Conservation (phyloP, 2,888 invertebrate genomes). For the Chironomus riparius region DNA sequence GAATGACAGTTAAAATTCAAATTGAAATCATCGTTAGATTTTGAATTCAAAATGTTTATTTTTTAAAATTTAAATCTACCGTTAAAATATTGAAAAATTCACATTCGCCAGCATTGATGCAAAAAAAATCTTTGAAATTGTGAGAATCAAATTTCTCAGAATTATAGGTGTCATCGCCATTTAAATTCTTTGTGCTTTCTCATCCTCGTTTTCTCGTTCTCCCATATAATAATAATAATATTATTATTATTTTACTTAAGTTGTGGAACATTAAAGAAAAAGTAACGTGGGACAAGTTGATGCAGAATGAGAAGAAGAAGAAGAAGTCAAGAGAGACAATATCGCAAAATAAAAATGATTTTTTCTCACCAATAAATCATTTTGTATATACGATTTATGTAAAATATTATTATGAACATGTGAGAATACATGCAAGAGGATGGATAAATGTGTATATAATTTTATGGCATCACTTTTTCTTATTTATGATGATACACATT, state of each 20-base stretch:
- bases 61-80: background rate
- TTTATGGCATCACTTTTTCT: background rate
- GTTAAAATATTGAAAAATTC: background rate
- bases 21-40: too few relatives aligned
- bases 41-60: too few relatives aligned
- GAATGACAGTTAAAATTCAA: too few relatives aligned
- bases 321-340: background rate
- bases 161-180: conserved; percentile 26
- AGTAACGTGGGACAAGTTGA: background rate
- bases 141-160: conserved; percentile 21
- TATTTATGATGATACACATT: background rate
- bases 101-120: background rate
- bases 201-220: background rate
- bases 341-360: conserved; percentile 17
- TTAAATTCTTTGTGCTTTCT: conserved; percentile 19
- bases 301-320: background rate
- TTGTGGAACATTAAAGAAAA: too few relatives aligned
- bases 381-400: background rate
- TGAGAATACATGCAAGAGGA: background rate
- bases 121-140: background rate
- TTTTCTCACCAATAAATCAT: conserved; percentile 27
- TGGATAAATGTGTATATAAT: background rate
- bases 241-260: background rate
- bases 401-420: background rate
- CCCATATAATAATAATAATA: background rate